A percentile compares a stretch with the other conserved stretches of the same genome.
Conservation (phyloP, 2,888 invertebrate genomes). For the Platypus cylindrus region DNA sequence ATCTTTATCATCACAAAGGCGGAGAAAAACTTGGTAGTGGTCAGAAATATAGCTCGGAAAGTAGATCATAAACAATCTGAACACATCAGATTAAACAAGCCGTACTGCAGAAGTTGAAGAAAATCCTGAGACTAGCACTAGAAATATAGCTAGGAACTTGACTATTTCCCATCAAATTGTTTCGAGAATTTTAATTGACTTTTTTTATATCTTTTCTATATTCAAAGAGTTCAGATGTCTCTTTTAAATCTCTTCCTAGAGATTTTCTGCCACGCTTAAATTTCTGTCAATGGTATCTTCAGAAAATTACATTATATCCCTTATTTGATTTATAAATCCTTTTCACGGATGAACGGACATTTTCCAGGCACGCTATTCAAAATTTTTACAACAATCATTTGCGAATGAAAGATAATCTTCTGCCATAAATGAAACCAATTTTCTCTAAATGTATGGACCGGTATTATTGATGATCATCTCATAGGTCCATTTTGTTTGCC, state of each 20-base stretch:
- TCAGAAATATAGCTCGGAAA: too few species aligned
- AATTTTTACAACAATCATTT: slow-evolving; percentile 3
- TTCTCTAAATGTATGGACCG: background rate
- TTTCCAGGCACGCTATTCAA: background rate
- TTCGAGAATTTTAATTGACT: slow-evolving; percentile 1
- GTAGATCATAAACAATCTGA: too few species aligned
- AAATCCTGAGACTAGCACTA: background rate
- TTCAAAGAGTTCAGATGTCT: too few species aligned
- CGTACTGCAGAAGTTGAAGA: too few species aligned
- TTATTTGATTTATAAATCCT: background rate
- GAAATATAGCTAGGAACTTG: slow-evolving; percentile 1
- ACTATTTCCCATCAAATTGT: slow-evolving; percentile 3
- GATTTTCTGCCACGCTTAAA: too few species aligned
- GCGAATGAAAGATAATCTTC: background rate
- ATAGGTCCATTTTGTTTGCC: slow-evolving; percentile 6
- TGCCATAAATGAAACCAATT: background rate
- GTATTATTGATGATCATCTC: slow-evolving; percentile 1
- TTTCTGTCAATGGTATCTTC: slow-evolving; percentile 4
- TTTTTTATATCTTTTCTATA: slow-evolving; percentile 3
- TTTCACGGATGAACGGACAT: slow-evolving; percentile 3
- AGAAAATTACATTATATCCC: too few species aligned
- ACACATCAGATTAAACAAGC: too few species aligned
- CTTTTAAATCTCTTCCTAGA: too few species aligned
- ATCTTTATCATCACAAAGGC: too few species aligned
- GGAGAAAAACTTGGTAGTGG: too few species aligned